These are phyloP conservation scores for Calypte anna DNA, from an alignment of 2,113 vertebrate species.

Conservation along the genomic window DNA sequence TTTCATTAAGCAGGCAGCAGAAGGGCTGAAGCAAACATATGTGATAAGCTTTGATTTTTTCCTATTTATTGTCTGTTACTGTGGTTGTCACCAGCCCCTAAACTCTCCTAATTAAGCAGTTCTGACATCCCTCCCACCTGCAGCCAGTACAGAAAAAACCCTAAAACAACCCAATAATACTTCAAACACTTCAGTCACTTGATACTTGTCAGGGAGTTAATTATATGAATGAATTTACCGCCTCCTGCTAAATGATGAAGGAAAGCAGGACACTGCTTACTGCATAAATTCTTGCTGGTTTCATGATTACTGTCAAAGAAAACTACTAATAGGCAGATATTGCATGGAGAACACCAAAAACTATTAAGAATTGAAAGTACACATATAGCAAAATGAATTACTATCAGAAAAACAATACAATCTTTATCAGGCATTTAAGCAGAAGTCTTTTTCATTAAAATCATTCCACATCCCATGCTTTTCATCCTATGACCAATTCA, in stretches of 20 bases:
- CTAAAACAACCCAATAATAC: neutral
- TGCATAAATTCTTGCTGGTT: neutral
- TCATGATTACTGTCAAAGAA: slow-evolving; percentile 22
- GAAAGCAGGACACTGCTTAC: neutral
- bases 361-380: neutral
- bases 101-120: neutral
- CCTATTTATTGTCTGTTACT: neutral
- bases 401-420: neutral
- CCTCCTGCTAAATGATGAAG: neutral
- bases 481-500: neutral
- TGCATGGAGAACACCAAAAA: neutral
- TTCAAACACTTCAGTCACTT: neutral
- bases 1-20: neutral
- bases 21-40: neutral
- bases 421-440: neutral
- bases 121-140: neutral
- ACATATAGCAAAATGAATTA: neutral
- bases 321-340: neutral
- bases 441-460: neutral
- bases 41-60: neutral
- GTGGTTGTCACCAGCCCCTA: neutral
- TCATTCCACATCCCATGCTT: neutral
- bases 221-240: neutral
- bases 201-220: neutral
- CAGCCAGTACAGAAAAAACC: neutral